Percentiles rank a stretch among this genome's conserved stretches.
Conservation (phyloP, 1,140 invertebrate genomes). For the Gonatopus flavifemur region DNA sequence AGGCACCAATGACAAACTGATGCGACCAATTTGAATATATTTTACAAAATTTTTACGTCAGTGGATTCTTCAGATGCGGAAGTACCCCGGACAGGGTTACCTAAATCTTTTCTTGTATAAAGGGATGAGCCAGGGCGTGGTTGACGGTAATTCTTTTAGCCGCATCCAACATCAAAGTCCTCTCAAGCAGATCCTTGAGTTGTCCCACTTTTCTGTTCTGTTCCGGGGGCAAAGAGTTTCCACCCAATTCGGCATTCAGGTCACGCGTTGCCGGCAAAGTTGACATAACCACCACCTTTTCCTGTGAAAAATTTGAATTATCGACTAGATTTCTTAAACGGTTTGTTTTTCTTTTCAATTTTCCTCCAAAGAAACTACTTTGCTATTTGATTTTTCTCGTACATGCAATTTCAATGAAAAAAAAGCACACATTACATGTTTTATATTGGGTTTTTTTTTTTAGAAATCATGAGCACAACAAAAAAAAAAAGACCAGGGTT, state of each 20-base stretch:
- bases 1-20: background rate
- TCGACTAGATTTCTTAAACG: background rate
- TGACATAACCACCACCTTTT: constrained; percentile 93
- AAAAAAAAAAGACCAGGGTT: too few species aligned
- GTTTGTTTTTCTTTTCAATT: too few species aligned
- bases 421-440: too few species aligned
- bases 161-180: constrained; percentile 91
- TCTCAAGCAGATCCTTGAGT: constrained; percentile 91
- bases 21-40: constrained; percentile 11
- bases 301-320: constrained; percentile 62
- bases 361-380: too few species aligned
- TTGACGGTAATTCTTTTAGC: constrained; percentile 90
- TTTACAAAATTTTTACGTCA: constrained; percentile 34
- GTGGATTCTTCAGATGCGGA: constrained; percentile 35
- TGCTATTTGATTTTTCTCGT: too few species aligned
- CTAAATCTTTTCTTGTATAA: constrained; percentile 91
- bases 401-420: too few species aligned
- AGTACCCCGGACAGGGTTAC: constrained; percentile 47
- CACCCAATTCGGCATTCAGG: constrained; percentile 82
- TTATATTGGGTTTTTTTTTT: too few species aligned
- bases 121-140: constrained; percentile 92
- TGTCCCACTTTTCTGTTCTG: constrained; percentile 89
- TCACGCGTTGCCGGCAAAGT: constrained; percentile 87
- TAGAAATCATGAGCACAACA: too few species aligned
- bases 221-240: constrained; percentile 84